A percentile compares a stretch with the other conserved stretches of the same genome.
Conservation (phyloP, 1,140 invertebrate genomes). For the Apis florea region DNA sequence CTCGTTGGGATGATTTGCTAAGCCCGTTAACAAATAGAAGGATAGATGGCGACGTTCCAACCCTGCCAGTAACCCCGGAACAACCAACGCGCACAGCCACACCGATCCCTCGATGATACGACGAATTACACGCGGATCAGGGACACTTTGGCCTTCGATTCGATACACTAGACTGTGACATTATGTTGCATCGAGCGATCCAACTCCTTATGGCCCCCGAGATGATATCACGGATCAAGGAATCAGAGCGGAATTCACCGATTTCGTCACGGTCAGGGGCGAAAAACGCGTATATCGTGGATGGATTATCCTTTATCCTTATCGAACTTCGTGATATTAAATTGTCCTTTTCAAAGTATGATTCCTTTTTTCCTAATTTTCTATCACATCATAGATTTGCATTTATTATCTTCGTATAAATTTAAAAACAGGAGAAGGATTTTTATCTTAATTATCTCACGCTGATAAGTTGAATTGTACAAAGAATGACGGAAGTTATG, state of each 20-base stretch:
- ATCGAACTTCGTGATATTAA: neutral
- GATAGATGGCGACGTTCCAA: constrained; percentile 78
- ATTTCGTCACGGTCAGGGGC: neutral
- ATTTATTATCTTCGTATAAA: no score
- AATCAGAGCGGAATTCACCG: constrained; percentile 18
- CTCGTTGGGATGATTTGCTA: constrained; percentile 80
- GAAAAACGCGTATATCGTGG: no score
- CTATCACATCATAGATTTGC: no score
- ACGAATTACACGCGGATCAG: constrained; percentile 79
- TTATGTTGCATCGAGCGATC: constrained; percentile 47
- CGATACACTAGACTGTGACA: constrained; percentile 72
- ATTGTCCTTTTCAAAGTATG: neutral
- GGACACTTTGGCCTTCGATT: constrained; percentile 75
- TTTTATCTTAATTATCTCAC: no score
- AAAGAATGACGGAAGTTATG: no score
- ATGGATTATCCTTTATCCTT: neutral
- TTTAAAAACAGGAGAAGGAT: no score
- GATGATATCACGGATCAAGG: constrained; percentile 13
- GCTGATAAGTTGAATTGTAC: no score
- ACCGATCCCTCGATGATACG: constrained; percentile 60
- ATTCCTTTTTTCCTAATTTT: neutral
- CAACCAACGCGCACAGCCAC: constrained; percentile 46
- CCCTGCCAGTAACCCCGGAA: constrained; percentile 68
- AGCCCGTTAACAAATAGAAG: constrained; percentile 80
- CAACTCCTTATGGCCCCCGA: constrained; percentile 26